These are phyloP conservation scores for Coilia nasus DNA, from an alignment of 2,797 vertebrate species.

Conservation along the genomic window DNA sequence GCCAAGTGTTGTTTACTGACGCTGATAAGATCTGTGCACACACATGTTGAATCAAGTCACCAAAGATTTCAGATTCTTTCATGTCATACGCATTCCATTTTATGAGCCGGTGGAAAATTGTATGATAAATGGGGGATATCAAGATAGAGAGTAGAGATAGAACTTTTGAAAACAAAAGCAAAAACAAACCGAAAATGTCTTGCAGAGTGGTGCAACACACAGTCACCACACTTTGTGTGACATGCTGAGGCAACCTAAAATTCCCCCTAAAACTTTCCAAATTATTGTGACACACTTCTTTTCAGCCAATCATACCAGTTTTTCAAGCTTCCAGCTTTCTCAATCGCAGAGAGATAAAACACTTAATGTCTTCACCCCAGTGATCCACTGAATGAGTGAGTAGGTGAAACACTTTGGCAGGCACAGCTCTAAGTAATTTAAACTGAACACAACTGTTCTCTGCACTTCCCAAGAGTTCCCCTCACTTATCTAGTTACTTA, in stretches of 20 bases:
- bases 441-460: not conserved
- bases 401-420: not conserved
- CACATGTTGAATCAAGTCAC: not conserved
- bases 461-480: not conserved
- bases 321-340: constrained; percentile 43
- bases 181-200: not conserved
- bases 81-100: not conserved
- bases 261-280: not conserved
- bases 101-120: not conserved
- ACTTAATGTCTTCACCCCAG: not conserved
- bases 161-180: not conserved
- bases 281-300: not conserved
- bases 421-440: not conserved
- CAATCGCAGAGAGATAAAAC: not conserved
- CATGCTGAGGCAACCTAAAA: not conserved
- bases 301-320: constrained; percentile 48
- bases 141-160: not conserved
- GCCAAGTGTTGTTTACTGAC: not conserved
- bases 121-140: not conserved
- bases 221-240: not conserved
- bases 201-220: not conserved
- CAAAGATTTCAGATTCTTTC: not conserved
- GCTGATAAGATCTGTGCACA: constrained; percentile 18
- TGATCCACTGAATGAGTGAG: not conserved
- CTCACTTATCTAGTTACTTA: not conserved